Conservation (phyloP, 2,797 vertebrate genomes). For the Jordanella pulchra region DNA sequence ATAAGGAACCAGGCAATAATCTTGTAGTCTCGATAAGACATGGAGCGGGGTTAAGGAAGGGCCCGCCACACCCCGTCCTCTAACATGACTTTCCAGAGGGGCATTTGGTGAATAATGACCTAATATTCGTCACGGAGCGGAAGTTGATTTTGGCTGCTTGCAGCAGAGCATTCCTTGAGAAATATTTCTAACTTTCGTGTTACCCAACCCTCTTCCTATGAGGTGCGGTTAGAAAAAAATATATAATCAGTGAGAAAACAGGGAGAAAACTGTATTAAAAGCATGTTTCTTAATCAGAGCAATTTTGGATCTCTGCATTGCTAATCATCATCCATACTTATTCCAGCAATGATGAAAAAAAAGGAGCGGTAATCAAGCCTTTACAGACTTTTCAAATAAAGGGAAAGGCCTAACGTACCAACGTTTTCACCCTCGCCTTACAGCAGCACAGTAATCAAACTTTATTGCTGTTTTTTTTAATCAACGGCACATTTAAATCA, state of each 20-base stretch:
- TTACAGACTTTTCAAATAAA: conserved; percentile 20
- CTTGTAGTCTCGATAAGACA: conserved; percentile 65
- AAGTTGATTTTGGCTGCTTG: conserved; percentile 75
- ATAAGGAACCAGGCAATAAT: conserved; percentile 75
- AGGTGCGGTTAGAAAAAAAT: conserved; percentile 39
- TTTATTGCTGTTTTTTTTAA: conserved; percentile 34
- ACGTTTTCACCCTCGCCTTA: conserved; percentile 19
- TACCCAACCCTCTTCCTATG: conserved; percentile 22
- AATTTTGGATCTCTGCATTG: conserved; percentile 9
- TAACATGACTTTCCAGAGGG: conserved; percentile 48
- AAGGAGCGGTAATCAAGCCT: conserved; percentile 19
- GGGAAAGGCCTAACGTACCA: conserved; percentile 25
- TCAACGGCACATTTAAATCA: conserved; percentile 8
- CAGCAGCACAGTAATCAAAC: conserved; percentile 27
- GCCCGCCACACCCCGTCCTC: conserved; percentile 46
- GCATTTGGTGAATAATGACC: conserved; percentile 57
- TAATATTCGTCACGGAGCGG: conserved; percentile 64
- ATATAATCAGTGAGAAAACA: conserved; percentile 45
- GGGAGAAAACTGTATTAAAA: conserved; percentile 40
- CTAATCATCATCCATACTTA: conserved; percentile 12
- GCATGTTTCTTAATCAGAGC: conserved; percentile 22
- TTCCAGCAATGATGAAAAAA: conserved; percentile 19
- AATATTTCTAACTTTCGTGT: conserved; percentile 49
- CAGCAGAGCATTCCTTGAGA: conserved; percentile 48
- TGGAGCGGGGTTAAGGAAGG: conserved; percentile 49